phyloP scores from a whole-genome alignment of 2,888 invertebrate species.

The Drosophila paranaensis region DNA sequence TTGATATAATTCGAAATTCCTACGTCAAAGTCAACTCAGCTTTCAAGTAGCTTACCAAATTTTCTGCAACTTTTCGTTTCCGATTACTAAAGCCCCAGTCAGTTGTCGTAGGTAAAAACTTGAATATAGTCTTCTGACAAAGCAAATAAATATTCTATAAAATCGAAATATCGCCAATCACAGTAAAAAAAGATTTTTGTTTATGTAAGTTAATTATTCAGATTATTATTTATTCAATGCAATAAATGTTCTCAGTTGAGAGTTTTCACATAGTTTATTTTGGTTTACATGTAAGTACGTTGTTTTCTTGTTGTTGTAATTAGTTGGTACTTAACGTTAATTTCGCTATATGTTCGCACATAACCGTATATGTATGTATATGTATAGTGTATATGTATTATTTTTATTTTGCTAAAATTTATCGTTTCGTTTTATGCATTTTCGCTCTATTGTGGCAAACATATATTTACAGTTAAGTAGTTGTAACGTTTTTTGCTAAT shows the following conservation, averaged over 20 bases:
- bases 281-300: constrained; percentile 69
- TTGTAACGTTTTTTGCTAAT: constrained; percentile 35
- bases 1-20: no score
- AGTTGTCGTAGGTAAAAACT: no score
- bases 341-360: constrained; percentile 73
- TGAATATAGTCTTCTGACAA: background rate
- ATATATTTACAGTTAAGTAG: constrained; percentile 51
- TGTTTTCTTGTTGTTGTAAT: constrained; percentile 48
- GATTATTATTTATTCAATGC: constrained; percentile 80
- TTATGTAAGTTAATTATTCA: constrained; percentile 51
- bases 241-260: constrained; percentile 78
- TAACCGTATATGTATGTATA: constrained; percentile 42
- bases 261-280: constrained; percentile 77
- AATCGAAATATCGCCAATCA: background rate
- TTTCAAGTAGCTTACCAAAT: background rate
- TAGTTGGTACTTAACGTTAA: constrained; percentile 77
- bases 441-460: constrained; percentile 20
- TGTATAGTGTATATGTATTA: constrained; percentile 47
- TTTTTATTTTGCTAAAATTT: constrained; percentile 44
- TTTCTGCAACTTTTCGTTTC: background rate
- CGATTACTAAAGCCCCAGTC: no score
- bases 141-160: background rate
- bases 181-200: background rate
- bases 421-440: constrained; percentile 31
- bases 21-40: no score